Evolutionary conservation across 2,113 vertebrate genomes (phyloP).

Genomic region (Ornithorhynchus anatinus): DNA sequence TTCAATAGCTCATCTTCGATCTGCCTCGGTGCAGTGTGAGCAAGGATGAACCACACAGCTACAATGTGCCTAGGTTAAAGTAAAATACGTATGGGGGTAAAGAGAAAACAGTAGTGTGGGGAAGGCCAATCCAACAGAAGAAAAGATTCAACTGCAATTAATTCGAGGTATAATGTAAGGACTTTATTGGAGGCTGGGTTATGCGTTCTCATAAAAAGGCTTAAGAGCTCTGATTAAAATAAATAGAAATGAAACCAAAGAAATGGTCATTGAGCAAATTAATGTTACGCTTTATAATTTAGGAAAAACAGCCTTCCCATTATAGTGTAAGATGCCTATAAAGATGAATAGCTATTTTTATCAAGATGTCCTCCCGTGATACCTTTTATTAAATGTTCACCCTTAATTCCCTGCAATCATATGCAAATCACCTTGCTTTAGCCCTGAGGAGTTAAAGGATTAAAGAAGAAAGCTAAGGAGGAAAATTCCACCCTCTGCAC

Average conservation of each 20-base stretch:
- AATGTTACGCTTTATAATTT: not conserved
- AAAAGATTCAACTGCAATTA: not conserved
- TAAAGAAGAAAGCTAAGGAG: not conserved
- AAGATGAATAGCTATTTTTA: not conserved
- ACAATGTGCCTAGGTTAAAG: no score
- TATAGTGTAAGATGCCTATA: not conserved
- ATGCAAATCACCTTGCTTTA: not conserved
- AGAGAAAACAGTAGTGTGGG: no score
- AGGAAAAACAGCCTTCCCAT: not conserved
- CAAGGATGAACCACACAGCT: no score
- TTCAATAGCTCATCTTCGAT: no score
- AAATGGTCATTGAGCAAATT: not conserved
- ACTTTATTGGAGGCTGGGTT: not conserved
- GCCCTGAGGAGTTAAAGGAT: not conserved
- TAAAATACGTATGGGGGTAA: no score
- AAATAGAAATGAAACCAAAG: no score
- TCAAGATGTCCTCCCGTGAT: not conserved
- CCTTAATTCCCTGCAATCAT: not conserved
- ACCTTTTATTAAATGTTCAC: not conserved
- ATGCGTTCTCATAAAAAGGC: not conserved
- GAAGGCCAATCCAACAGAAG: no score
- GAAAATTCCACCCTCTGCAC: no score
- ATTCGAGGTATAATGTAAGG: not conserved
- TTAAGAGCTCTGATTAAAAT: not conserved
- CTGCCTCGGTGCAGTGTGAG: no score